Base-by-base conservation (phyloP, 2,888 invertebrate species). In the Choristoneura rosaceana region DNA sequence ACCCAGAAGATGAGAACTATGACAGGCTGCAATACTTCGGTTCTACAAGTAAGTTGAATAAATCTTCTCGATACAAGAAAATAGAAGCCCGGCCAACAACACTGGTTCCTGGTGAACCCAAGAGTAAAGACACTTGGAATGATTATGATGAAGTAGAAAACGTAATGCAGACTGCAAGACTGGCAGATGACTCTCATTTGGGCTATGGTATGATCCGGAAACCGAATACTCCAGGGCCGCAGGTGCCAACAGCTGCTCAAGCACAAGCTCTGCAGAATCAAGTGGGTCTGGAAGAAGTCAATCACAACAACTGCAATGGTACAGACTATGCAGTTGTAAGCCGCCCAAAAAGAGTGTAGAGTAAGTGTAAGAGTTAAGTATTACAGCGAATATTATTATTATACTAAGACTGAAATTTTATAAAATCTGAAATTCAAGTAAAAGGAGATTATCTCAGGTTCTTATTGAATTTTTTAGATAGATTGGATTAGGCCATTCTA, bases 21-120 rank as follows among this genome's bases (percentile, higher is more conserved):
- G 97, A 98, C 86, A 96, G 96, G 74, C 88, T 98, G 73, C 97
- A 97, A 82, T 97, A 97, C 84, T 96, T 98, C 82, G 97, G 97
- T 12, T 96, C 97, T 0, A 96, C 96, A 71, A 96, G 96, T 76
- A 97, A 96, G 89, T 87, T 95, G 73, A 95, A 95, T 81, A 95
- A 95, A 69, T 96, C 96, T 76, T 92, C 94, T 0, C 84, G 87
- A 17, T 97, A 97, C 82, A 97, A 97, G 82, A 96, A 96, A 76
- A 95, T 97, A 69, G 95, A 96, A 67, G 94, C 95, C 2, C 90
- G 95, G 0, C 95, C 96, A n/a, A 93, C 92, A 12, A 94, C 93
- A 47, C 89, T 96, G 58, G 88, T 92, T 68, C 82, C 95, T 12
- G 82, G 85, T 74, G 92, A 93, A 65, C 80, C 87, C n/a, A 93